A percentile compares a stretch with the other conserved stretches of the same genome.
These are phyloP conservation scores for Leuciscus idus DNA, from an alignment of 2,113 vertebrate species.

Conservation along the genomic window DNA sequence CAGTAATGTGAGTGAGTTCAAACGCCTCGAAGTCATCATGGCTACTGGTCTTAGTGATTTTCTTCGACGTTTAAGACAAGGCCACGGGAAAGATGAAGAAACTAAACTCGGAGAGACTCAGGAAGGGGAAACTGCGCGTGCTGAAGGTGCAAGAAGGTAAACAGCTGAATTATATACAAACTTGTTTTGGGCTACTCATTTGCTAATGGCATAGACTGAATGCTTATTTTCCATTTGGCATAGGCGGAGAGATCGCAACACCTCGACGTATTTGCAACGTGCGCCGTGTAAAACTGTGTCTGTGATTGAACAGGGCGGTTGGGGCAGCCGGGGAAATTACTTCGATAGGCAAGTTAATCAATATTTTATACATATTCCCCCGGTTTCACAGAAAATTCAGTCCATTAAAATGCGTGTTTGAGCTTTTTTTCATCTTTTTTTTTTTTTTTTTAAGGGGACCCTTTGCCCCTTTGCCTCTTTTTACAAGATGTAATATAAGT, in stretches of 20 bases:
- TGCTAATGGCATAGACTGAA: not conserved
- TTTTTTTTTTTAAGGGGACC: no score
- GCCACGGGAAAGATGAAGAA: not conserved
- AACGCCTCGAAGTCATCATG: not conserved
- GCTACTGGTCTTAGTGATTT: conserved; percentile 33
- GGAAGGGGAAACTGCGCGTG: not conserved
- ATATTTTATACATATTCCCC: no score
- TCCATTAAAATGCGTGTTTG: no score
- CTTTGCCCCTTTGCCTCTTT: no score
- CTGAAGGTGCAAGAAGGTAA: conserved; percentile 12
- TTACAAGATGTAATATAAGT: no score
- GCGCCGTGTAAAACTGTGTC: not conserved
- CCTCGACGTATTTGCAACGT: not conserved
- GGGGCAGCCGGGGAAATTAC: not conserved
- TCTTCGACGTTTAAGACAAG: conserved; percentile 18
- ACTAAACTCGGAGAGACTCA: not conserved
- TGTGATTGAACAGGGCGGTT: not conserved
- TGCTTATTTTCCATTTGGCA: not conserved
- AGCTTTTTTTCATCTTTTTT: no score
- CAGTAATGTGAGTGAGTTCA: not conserved
- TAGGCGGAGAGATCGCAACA: not conserved
- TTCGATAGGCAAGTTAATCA: conserved; percentile 30
- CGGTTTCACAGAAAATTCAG: no score
- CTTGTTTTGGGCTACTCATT: not conserved
- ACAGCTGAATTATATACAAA: not conserved